These are phyloP conservation scores for Otolemur crassicaudatus DNA, from an alignment of 2,797 vertebrate genomes.

Conservation along the genomic window DNA sequence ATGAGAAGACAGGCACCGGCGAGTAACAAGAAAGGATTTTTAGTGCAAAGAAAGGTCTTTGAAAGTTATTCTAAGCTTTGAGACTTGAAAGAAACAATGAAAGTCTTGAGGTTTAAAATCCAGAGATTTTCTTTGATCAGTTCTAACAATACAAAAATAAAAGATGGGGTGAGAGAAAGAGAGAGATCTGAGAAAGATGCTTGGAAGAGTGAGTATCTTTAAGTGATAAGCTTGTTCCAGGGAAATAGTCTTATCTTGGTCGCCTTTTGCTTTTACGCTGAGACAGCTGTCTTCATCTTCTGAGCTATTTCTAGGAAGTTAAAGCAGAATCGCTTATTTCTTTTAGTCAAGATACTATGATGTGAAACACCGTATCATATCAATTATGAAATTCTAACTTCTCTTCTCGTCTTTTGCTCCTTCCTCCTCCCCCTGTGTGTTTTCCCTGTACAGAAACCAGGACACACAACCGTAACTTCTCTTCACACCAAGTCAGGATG, in stretches of 20 bases:
- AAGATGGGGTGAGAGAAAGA: neutral
- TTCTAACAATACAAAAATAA: neutral
- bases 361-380: neutral
- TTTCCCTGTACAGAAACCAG: neutral
- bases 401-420: neutral
- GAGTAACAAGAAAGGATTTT: slow-evolving; percentile 20
- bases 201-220: neutral
- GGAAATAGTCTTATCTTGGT: neutral
- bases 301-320: neutral
- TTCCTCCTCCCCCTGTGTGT: neutral
- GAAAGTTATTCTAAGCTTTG: neutral
- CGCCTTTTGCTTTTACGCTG: neutral
- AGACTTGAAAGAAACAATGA: neutral
- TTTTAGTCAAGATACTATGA: neutral
- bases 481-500: slow-evolving; percentile 16
- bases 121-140: neutral
- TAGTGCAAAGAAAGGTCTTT: slow-evolving; percentile 14
- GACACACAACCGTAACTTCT: neutral
- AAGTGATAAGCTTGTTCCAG: neutral
- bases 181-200: neutral
- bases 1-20: neutral
- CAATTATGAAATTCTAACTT: neutral
- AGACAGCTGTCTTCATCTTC: neutral
- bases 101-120: slow-evolving; percentile 5
- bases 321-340: neutral